A percentile compares a stretch with the other conserved stretches of the same genome.
Conservation (phyloP, 1,140 invertebrate species). For the Brachystomella parvula region DNA sequence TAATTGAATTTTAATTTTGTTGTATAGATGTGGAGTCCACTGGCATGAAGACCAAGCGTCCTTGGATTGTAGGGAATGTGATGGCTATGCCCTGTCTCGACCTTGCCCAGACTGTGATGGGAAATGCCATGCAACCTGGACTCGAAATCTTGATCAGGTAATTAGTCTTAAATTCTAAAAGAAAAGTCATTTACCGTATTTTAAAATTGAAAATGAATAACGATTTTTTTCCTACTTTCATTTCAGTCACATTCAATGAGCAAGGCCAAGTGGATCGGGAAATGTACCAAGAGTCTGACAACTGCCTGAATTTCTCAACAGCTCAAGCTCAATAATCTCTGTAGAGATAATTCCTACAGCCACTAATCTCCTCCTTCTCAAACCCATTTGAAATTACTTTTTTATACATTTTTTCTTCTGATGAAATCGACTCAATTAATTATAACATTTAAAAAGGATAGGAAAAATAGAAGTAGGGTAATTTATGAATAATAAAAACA, state of each 20-base stretch:
- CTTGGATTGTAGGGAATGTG: conserved; percentile 70
- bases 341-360: not conserved
- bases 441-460: not conserved
- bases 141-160: conserved; percentile 66
- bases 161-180: too few species aligned
- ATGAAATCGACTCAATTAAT: not conserved
- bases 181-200: too few species aligned
- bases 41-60: conserved; percentile 73
- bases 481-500: too few species aligned
- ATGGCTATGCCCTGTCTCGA: conserved; percentile 65
- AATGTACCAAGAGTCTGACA: conserved; percentile 48
- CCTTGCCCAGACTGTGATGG: conserved; percentile 71
- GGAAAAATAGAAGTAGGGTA: not conserved
- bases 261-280: conserved; percentile 64
- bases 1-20: conserved; percentile 18
- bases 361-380: not conserved
- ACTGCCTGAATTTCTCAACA: too few species aligned
- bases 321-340: not conserved
- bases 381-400: not conserved
- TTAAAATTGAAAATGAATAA: too few species aligned
- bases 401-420: not conserved
- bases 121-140: conserved; percentile 60
- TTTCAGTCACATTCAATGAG: conserved; percentile 64
- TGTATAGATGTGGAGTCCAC: conserved; percentile 63
- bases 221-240: conserved; percentile 36